Percentiles rank a stretch among this genome's conserved stretches.
Conservation (phyloP, 2,888 invertebrate genomes). For the Ophion ellenae region DNA sequence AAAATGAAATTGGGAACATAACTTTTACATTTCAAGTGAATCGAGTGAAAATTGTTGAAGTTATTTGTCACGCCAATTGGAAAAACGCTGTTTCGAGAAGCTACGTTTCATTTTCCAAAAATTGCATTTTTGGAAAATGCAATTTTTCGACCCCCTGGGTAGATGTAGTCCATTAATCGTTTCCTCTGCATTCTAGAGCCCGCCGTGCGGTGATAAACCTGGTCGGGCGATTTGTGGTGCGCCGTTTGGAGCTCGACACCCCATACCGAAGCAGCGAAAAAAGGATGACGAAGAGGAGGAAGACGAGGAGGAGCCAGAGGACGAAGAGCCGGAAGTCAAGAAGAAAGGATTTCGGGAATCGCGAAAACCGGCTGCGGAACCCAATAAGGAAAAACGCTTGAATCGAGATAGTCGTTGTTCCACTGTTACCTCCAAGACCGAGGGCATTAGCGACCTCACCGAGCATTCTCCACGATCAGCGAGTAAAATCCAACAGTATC, state of each 20-base stretch:
- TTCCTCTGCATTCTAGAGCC: conserved; percentile 65
- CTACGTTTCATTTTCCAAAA: too few species aligned
- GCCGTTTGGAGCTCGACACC: conserved; percentile 69
- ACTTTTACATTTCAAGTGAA: too few species aligned
- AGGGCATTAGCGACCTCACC: background rate
- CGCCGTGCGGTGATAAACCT: conserved; percentile 73
- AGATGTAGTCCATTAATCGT: background rate
- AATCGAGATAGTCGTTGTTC: conserved; percentile 66
- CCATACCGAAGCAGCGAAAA: conserved; percentile 60
- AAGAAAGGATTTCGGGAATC: conserved; percentile 39
- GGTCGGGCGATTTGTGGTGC: conserved; percentile 73
- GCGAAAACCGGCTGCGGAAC: conserved; percentile 18
- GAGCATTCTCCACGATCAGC: background rate
- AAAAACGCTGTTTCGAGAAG: too few species aligned
- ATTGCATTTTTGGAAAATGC: too few species aligned
- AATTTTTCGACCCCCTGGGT: too few species aligned
- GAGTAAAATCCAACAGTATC: conserved; percentile 21
- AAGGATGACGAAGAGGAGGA: conserved; percentile 67
- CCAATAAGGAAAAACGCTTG: conserved; percentile 42
- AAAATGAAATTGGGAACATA: too few species aligned
- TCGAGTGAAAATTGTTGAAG: too few species aligned
- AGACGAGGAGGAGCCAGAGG: conserved; percentile 56
- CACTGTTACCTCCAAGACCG: conserved; percentile 37
- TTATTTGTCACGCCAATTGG: too few species aligned
- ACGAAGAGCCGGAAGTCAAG: conserved; percentile 42